Conservation (phyloP, 2,888 invertebrate species). For the Leptura quadrifasciata region DNA sequence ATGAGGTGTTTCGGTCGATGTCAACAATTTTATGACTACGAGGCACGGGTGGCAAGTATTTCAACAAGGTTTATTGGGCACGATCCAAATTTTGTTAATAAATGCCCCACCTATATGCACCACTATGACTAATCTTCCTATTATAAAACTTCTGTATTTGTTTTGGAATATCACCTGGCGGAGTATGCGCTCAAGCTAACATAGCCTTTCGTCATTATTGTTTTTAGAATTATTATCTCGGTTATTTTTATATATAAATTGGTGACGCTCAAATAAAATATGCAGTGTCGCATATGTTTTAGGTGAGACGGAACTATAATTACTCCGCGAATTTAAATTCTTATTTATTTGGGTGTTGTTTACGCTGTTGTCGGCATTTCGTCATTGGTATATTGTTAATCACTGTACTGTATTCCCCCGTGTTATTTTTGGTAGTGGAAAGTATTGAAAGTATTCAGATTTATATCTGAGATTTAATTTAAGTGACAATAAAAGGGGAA, state of each 20-base stretch:
- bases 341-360: not conserved
- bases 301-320: not conserved
- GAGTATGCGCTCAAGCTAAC: not conserved
- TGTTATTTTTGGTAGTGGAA: no score
- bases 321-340: not conserved
- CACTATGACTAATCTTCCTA: slow-evolving; percentile 30
- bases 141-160: slow-evolving; percentile 32
- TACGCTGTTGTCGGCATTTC: no score
- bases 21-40: slow-evolving; percentile 35
- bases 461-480: no score
- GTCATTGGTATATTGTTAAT: no score
- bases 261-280: slow-evolving; percentile 1
- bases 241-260: slow-evolving; percentile 14
- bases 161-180: slow-evolving; percentile 30
- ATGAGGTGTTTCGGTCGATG: slow-evolving; percentile 27
- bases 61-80: slow-evolving; percentile 44
- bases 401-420: no score
- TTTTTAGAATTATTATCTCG: slow-evolving; percentile 27
- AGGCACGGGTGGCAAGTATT: slow-evolving; percentile 35
- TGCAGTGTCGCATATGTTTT: slow-evolving; percentile 3
- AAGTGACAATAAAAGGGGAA: no score
- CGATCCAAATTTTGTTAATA: slow-evolving; percentile 37
- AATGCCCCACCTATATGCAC: slow-evolving; percentile 36
- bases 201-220: slow-evolving; percentile 14
- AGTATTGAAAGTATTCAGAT: no score